Percentiles rank a stretch among this genome's conserved stretches.
Conservation (phyloP, 2,888 invertebrate species). For the Chloromyia formosa region DNA sequence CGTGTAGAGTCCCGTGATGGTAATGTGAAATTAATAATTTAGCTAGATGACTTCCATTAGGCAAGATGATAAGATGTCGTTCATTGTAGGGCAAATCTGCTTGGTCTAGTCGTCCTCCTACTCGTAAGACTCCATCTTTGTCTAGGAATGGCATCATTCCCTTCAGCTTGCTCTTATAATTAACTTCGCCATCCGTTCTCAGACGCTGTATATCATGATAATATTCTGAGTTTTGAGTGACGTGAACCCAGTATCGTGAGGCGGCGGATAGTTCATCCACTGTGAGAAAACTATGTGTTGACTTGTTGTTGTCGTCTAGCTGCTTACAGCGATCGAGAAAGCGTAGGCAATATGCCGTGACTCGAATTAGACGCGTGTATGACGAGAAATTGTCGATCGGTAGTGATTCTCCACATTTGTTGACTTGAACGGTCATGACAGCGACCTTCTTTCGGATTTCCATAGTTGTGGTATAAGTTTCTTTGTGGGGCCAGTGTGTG, state of each 20-base stretch:
- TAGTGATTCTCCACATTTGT: too few species aligned
- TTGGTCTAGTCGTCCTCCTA: slow-evolving; percentile 4
- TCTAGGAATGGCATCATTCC: not conserved
- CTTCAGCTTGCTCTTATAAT: not conserved
- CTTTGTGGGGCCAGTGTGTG: too few species aligned
- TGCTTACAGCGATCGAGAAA: not conserved
- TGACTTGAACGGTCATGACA: too few species aligned
- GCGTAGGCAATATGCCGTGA: not conserved
- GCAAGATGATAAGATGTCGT: slow-evolving; percentile 19
- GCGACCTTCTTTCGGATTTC: too few species aligned
- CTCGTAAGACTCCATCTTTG: not conserved
- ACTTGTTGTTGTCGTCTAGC: not conserved
- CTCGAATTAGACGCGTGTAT: not conserved
- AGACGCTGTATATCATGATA: not conserved
- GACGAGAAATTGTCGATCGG: slow-evolving; percentile 1
- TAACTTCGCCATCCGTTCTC: not conserved
- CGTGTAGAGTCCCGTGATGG: not conserved
- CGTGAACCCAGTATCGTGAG: too few species aligned
- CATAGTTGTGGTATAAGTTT: too few species aligned
- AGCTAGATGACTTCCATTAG: not conserved
- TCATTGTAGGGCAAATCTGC: not conserved
- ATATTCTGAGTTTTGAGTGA: not conserved
- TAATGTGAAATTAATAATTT: not conserved
- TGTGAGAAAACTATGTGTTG: too few species aligned
- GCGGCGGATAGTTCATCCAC: too few species aligned